Conservation (phyloP, 2,888 invertebrate species). For the Spilosoma lubricipeda region DNA sequence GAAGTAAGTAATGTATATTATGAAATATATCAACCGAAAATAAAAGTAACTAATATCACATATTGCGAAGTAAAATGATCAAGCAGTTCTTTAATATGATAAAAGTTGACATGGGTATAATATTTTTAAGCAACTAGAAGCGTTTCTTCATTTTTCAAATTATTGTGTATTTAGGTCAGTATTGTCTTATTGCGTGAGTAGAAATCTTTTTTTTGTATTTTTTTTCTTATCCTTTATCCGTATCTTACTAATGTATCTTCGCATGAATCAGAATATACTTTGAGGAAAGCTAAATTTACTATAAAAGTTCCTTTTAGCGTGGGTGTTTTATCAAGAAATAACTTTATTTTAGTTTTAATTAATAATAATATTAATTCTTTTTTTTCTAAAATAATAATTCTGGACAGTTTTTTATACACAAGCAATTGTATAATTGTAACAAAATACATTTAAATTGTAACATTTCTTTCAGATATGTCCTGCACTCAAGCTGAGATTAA, state of each 20-base stretch:
- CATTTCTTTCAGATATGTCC: no score
- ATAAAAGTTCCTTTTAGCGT: neutral
- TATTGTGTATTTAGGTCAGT: neutral
- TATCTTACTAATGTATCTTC: no score
- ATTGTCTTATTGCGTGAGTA: neutral
- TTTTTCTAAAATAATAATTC: no score
- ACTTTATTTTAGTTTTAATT: neutral
- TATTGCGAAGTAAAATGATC: neutral
- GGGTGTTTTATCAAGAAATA: no score
- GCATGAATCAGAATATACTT: neutral
- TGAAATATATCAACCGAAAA: neutral
- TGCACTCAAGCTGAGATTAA: no score
- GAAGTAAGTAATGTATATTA: conserved; percentile 86
- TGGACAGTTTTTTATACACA: no score
- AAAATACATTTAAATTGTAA: no score
- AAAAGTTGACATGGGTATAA: neutral
- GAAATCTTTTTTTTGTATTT: neutral
- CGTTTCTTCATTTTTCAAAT: neutral
- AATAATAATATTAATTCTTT: no score
- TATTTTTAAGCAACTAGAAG: neutral
- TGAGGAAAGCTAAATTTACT: neutral
- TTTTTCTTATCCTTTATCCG: no score
- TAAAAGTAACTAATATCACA: neutral
- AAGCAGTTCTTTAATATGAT: neutral
- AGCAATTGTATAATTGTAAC: no score